Percentiles rank a stretch among this genome's conserved stretches.
Evolutionary conservation across 64 coral and sea anemone species (phyloP).

Genomic region (Stylophora pistillata): DNA sequence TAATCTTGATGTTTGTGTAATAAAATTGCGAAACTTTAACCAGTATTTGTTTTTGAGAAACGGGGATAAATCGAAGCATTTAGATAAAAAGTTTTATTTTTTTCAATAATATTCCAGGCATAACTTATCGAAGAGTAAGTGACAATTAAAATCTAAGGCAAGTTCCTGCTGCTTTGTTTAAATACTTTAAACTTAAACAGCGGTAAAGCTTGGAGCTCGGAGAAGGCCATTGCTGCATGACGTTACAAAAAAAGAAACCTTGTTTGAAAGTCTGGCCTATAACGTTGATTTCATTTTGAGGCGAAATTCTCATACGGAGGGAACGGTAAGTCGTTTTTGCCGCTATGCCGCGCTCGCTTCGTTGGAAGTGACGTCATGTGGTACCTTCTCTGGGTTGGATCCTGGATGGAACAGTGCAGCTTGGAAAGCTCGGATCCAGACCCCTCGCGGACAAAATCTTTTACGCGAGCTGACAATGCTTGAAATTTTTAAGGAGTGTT

Average conservation of each 20-base stretch:
- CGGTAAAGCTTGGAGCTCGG: slow-evolving; percentile 20
- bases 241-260: slow-evolving; percentile 6
- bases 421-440: slow-evolving; percentile 25
- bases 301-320: not conserved
- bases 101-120: too few species aligned
- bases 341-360: not conserved
- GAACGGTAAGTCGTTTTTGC: slow-evolving; percentile 8
- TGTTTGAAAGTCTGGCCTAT: not conserved
- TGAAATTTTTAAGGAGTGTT: not conserved
- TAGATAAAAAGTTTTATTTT: too few species aligned
- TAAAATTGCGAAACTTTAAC: too few species aligned
- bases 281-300: too few species aligned
- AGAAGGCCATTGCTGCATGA: slow-evolving; percentile 46
- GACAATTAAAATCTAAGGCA: too few species aligned
- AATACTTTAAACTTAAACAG: not conserved
- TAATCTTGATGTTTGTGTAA: too few species aligned
- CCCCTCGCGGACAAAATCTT: slow-evolving; percentile 19
- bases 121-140: too few species aligned
- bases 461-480: not conserved
- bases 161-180: not conserved
- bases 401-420: slow-evolving; percentile 44
- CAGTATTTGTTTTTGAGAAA: too few species aligned
- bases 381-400: slow-evolving; percentile 44
- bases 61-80: too few species aligned
- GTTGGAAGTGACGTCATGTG: slow-evolving; percentile 42